Base-by-base conservation (phyloP, 2,888 invertebrate genomes). In the Campaea margaritaria region DNA sequence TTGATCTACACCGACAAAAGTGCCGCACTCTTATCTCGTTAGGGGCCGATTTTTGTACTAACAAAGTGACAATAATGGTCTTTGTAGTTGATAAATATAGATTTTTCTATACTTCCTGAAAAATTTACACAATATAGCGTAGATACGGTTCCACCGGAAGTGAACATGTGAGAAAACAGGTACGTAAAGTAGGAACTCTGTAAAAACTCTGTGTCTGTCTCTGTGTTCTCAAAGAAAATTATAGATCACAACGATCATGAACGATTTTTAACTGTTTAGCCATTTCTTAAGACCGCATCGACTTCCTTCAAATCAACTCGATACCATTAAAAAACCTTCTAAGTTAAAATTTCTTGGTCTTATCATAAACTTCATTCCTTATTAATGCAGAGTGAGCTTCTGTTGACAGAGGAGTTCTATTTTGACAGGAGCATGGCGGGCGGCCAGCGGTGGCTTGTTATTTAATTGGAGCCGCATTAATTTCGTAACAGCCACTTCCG, bases 401-500 rank as follows among this genome's bases (percentile, higher is more conserved):
- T 70, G 79, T 73, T 81, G 76, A 78, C 79, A 79, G 80, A 79
- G 72, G 72, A 81, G 82, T 81, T 85, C 78, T 83, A 85, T 86
- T 86, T 83, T 83, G 85, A 85, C 85, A 85, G 79, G 75, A 76
- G 80, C 72, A 82, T 79, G 83, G 81, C 81, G 73, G 75, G 66
- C 68, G 75, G 74, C 76, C 70, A 77, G 79, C 77, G 75, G 77
- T 74, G 64, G 83, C 86, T 88, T 84, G 86, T 89, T 87, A 89
- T 87, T 85, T 87, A 86, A 90, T 90, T 90, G 89, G 86, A 83
- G 79, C 78, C 82, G 83, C 83, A 88, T 87, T 88, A 86, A 89
- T 90, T 87, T 87, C 83, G 87, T 89, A 89, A 89, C 87, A 81
- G 83, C 84, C 73, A 82, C 83, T 85, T 87, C 87, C 89, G 87